Evolutionary conservation across 92 coral and sea anemone species (phyloP).

Genomic region (Zoanthus solanderi): DNA sequence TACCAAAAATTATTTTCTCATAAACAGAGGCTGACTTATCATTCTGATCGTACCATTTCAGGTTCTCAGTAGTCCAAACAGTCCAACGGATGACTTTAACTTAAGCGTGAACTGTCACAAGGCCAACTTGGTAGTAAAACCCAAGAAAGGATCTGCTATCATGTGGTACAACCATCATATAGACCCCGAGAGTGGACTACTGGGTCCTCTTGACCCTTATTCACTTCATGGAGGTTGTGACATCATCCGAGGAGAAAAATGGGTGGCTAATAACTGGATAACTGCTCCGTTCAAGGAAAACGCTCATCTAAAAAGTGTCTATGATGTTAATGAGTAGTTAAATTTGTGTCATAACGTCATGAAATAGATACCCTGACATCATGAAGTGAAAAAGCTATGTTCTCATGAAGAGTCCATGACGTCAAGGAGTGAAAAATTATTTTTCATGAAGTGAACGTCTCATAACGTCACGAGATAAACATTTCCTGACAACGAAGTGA

Average conservation of each 20-base stretch:
- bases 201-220: slow-evolving; percentile 81
- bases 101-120: slow-evolving; percentile 77
- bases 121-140: slow-evolving; percentile 82
- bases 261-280: slow-evolving; percentile 98
- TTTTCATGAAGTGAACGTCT: no score
- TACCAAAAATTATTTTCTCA: no score
- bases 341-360: neutral
- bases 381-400: no score
- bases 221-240: slow-evolving; percentile 96
- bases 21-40: no score
- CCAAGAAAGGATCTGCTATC: slow-evolving; percentile 92
- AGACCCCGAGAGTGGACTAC: slow-evolving; percentile 85
- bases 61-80: slow-evolving; percentile 49
- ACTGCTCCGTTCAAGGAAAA: slow-evolving; percentile 81
- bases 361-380: no score
- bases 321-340: slow-evolving; percentile 59
- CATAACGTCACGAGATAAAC: no score
- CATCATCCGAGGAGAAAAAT: slow-evolving; percentile 88
- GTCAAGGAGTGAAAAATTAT: no score
- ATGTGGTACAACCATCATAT: slow-evolving; percentile 95
- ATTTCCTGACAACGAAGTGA: no score
- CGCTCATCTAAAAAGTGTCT: slow-evolving; percentile 73
- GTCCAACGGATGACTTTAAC: slow-evolving; percentile 78
- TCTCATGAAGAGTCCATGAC: no score
- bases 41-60: slow-evolving; percentile 3